Conservation (phyloP, 2,888 invertebrate species). For the Epinotia demarniana region DNA sequence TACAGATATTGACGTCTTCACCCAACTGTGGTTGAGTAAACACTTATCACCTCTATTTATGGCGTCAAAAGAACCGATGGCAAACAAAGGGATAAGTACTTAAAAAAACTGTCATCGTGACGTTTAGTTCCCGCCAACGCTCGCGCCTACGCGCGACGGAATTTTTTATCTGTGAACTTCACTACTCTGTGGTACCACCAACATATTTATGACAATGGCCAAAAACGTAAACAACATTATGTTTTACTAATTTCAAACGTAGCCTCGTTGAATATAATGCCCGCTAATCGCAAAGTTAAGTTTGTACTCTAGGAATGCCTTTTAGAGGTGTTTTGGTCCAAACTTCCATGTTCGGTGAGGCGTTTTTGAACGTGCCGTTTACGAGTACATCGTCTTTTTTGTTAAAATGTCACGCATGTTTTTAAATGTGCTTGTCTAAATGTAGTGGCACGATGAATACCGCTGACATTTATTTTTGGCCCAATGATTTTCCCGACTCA, state of each 20-base stretch:
- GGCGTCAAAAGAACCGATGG: slow-evolving; percentile 55
- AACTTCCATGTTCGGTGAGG: slow-evolving; percentile 5
- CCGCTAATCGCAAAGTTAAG: slow-evolving; percentile 4
- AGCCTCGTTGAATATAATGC: not conserved
- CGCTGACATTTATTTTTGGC: slow-evolving; percentile 1
- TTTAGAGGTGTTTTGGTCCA: slow-evolving; percentile 20
- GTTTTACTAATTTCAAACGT: slow-evolving; percentile 8
- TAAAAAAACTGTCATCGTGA: slow-evolving; percentile 58
- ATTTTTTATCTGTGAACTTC: slow-evolving; percentile 42
- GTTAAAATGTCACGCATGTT: not conserved
- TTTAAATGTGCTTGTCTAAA: not conserved
- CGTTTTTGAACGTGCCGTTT: slow-evolving; percentile 7
- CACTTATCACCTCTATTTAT: slow-evolving; percentile 54
- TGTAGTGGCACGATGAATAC: not conserved
- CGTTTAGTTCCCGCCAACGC: slow-evolving; percentile 60
- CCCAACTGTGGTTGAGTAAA: slow-evolving; percentile 52
- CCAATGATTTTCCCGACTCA: slow-evolving; percentile 8
- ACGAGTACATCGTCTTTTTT: not conserved
- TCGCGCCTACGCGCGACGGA: slow-evolving; percentile 43
- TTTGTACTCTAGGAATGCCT: slow-evolving; percentile 9
- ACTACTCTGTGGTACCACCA: slow-evolving; percentile 19
- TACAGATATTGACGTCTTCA: slow-evolving; percentile 47
- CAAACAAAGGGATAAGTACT: slow-evolving; percentile 49
- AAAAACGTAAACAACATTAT: slow-evolving; percentile 11
- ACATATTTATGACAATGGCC: slow-evolving; percentile 10